Percentiles rank a stretch among this genome's conserved stretches.
These are phyloP conservation scores for Eumerus sabulonum DNA, from an alignment of 2,888 invertebrate genomes.

Conservation along the genomic window DNA sequence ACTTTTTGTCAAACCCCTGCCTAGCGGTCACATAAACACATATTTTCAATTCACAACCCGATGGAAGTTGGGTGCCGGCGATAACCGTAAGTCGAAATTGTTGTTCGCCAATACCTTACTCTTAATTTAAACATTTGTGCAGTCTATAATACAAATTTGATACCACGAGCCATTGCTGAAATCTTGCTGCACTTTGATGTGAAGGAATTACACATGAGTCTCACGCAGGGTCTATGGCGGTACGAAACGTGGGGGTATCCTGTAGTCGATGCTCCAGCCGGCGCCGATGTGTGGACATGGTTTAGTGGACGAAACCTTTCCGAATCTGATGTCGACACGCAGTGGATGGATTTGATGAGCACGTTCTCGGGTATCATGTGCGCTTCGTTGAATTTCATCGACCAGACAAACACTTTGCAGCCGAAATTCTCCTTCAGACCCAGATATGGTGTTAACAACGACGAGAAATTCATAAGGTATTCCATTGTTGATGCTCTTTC, in stretches of 20 bases:
- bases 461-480: conserved; percentile 51
- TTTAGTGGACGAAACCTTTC: conserved; percentile 83
- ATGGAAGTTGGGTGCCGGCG: conserved; percentile 83
- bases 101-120: background rate
- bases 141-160: conserved; percentile 92
- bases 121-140: conserved; percentile 13
- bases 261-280: conserved; percentile 91
- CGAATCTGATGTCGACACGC: conserved; percentile 82
- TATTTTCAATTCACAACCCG: conserved; percentile 95
- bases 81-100: conserved; percentile 81
- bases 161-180: conserved; percentile 94
- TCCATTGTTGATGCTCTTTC: background rate
- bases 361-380: conserved; percentile 97
- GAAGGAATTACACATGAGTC: conserved; percentile 92
- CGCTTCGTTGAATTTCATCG: conserved; percentile 96
- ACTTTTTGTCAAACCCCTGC: conserved; percentile 90
- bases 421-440: conserved; percentile 92
- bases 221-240: conserved; percentile 97
- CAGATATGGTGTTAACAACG: conserved; percentile 71
- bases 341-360: conserved; percentile 94
- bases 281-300: conserved; percentile 97
- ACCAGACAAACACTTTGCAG: conserved; percentile 88
- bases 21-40: conserved; percentile 90
- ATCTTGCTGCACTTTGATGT: conserved; percentile 90
- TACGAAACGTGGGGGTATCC: conserved; percentile 97